These are phyloP conservation scores for Microctenopoma steveboyesi DNA, from an alignment of 2,797 vertebrate genomes.

Conservation along the genomic window DNA sequence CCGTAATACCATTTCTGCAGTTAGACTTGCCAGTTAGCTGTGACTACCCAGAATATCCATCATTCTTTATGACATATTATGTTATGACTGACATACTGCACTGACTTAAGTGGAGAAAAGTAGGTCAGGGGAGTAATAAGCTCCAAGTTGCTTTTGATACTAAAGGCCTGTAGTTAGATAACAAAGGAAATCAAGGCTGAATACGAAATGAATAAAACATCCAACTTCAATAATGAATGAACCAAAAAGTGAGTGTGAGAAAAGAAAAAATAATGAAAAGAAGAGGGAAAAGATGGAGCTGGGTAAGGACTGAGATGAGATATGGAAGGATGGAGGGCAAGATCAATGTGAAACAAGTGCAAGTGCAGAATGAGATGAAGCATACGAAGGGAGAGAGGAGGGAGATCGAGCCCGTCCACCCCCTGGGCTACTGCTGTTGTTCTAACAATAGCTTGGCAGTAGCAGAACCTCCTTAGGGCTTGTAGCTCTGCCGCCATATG, in stretches of 20 bases:
- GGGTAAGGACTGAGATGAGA: slow-evolving; percentile 19
- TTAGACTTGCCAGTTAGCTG: slow-evolving; percentile 39
- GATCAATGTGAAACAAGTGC: slow-evolving; percentile 53
- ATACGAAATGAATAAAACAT: slow-evolving; percentile 75
- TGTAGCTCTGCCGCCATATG: slow-evolving; percentile 53
- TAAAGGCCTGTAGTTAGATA: slow-evolving; percentile 57
- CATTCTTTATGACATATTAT: slow-evolving; percentile 46
- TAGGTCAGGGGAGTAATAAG: slow-evolving; percentile 62
- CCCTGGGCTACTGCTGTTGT: slow-evolving; percentile 69
- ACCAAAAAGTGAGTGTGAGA: slow-evolving; percentile 34
- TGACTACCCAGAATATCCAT: slow-evolving; percentile 42
- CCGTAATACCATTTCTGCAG: slow-evolving; percentile 38
- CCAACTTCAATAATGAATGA: slow-evolving; percentile 71
- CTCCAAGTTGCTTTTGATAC: slow-evolving; percentile 42
- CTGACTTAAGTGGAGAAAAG: slow-evolving; percentile 51
- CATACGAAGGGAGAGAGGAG: slow-evolving; percentile 40
- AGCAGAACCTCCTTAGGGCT: slow-evolving; percentile 72
- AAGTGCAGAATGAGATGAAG: slow-evolving; percentile 40
- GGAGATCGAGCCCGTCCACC: slow-evolving; percentile 64
- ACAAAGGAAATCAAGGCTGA: slow-evolving; percentile 65
- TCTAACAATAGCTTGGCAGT: slow-evolving; percentile 79
- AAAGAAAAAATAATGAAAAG: slow-evolving; percentile 23
- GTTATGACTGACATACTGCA: slow-evolving; percentile 59
- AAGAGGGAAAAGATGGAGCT: slow-evolving; percentile 22
- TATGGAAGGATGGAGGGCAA: slow-evolving; percentile 24